phyloP scores from a whole-genome alignment of 2,888 invertebrate species.

The Congeria kusceri region DNA sequence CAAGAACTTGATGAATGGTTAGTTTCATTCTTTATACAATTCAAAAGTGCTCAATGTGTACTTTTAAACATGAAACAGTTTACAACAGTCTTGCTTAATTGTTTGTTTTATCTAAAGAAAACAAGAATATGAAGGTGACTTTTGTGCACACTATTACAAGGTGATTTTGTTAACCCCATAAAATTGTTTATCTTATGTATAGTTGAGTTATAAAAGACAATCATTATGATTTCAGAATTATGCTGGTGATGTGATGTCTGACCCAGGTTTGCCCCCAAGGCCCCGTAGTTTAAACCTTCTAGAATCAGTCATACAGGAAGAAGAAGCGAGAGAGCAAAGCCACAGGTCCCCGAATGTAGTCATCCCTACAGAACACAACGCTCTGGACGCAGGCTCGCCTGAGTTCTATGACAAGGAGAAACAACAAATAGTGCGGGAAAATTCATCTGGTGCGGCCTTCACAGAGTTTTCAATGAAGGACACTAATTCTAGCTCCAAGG shows the following conservation, averaged over 20 bases:
- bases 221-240: background rate
- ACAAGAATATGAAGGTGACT: too few species aligned
- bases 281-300: constrained; percentile 63
- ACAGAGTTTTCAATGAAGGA: constrained; percentile 59
- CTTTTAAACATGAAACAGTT: too few species aligned
- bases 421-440: constrained; percentile 35
- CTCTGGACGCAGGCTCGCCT: constrained; percentile 26
- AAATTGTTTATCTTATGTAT: too few species aligned
- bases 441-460: constrained; percentile 38
- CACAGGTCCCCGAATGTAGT: constrained; percentile 11
- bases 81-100: too few species aligned
- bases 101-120: too few species aligned
- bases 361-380: constrained; percentile 24
- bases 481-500: constrained; percentile 26
- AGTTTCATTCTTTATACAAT: too few species aligned
- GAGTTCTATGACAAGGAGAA: constrained; percentile 47
- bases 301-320: constrained; percentile 67
- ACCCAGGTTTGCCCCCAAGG: constrained; percentile 61
- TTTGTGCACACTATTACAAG: too few species aligned
- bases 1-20: too few species aligned
- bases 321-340: constrained; percentile 37
- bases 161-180: too few species aligned
- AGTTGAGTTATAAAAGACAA: background rate
- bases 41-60: too few species aligned
- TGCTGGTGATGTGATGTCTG: constrained; percentile 43